A percentile compares a stretch with the other conserved stretches of the same genome.
These are phyloP conservation scores for Lutjanus campechanus DNA, from an alignment of 2,797 vertebrate species.

Conservation along the genomic window DNA sequence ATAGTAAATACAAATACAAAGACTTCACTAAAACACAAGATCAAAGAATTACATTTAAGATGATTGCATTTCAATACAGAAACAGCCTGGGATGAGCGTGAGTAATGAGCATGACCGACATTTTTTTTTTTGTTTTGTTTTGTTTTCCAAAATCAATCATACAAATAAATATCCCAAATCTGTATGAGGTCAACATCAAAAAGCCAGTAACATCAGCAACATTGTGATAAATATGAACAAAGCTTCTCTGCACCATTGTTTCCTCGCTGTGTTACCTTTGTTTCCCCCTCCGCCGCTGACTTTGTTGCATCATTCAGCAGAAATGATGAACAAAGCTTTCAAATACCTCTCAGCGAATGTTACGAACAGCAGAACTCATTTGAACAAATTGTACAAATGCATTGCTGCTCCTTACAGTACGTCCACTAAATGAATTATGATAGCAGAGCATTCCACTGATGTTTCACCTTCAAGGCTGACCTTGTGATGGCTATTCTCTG, in stretches of 20 bases:
- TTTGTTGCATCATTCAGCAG: constrained; percentile 38
- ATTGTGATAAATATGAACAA: constrained; percentile 28
- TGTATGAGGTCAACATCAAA: constrained; percentile 37
- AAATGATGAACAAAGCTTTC: constrained; percentile 39
- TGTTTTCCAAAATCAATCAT: constrained; percentile 11
- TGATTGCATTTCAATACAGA: constrained; percentile 2
- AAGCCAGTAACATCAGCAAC: constrained; percentile 12
- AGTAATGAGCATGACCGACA: too few relatives aligned
- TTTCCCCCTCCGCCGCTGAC: constrained; percentile 9
- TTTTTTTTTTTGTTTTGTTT: constrained; percentile 6
- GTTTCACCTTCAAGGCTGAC: constrained; percentile 81
- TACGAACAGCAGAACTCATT: constrained; percentile 52
- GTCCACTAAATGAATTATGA: constrained; percentile 70
- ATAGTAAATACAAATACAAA: too few relatives aligned
- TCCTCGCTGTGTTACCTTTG: constrained; percentile 21
- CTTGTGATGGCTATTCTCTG: constrained; percentile 75
- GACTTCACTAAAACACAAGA: neutral
- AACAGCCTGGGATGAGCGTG: constrained; percentile 17
- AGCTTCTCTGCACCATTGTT: constrained; percentile 16
- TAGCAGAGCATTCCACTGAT: constrained; percentile 60
- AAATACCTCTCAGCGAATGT: constrained; percentile 40
- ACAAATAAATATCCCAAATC: constrained; percentile 28
- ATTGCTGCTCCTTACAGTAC: constrained; percentile 37
- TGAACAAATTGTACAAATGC: constrained; percentile 59
- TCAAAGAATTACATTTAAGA: constrained; percentile 12